Conservation (phyloP, 23 tunicate species). For the Pegea sp. region DNA sequence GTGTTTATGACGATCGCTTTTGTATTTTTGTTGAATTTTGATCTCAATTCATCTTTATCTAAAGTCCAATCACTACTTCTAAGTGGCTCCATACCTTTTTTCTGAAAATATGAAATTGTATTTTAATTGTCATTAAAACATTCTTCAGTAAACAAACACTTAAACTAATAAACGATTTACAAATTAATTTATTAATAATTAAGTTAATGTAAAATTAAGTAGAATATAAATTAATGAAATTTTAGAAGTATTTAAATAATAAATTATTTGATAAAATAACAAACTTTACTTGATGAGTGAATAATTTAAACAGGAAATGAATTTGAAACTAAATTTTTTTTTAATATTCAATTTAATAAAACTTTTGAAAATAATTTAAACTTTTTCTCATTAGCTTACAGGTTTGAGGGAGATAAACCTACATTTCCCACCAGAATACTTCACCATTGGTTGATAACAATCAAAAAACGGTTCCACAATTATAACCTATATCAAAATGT, state of each 20-base stretch:
- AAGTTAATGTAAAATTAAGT: not conserved
- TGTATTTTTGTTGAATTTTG: constrained; percentile 58
- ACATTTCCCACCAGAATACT: constrained; percentile 63
- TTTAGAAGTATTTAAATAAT: too few relatives aligned
- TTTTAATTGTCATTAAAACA: constrained; percentile 1
- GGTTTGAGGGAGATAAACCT: constrained; percentile 58
- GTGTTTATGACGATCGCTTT: constrained; percentile 83
- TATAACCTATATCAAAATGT: constrained; percentile 34
- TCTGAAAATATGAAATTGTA: not conserved
- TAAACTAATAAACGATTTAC: not conserved
- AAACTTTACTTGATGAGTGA: too few relatives aligned
- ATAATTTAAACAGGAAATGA: too few relatives aligned
- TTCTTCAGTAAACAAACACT: not conserved
- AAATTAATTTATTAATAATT: not conserved
- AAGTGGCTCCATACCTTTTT: not conserved
- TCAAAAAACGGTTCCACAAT: constrained; percentile 97
- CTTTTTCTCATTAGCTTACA: not conserved
- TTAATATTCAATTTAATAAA: not conserved
- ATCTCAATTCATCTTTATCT: constrained; percentile 38
- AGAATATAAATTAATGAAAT: too few relatives aligned
- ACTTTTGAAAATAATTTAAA: not conserved
- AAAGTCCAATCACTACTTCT: constrained; percentile 48
- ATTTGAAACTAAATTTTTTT: too few relatives aligned
- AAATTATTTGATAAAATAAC: too few relatives aligned
- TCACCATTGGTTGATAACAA: constrained; percentile 95